Evolutionary conservation across 2,797 vertebrate genomes (phyloP), one percentile per base, ranked within the genome.

Genomic region (Heliangelus exortis): DNA sequence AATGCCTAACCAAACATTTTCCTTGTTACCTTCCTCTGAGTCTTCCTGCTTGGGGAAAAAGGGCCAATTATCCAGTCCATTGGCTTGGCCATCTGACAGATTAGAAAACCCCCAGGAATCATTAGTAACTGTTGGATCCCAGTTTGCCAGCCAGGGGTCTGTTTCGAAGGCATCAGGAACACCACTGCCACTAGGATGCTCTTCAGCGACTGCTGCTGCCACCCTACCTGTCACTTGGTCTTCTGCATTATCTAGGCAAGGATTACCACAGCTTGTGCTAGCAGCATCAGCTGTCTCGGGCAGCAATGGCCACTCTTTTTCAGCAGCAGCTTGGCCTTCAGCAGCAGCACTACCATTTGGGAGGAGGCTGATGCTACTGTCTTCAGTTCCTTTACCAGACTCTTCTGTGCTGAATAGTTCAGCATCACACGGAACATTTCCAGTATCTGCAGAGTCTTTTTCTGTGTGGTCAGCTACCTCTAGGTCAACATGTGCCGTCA

Each of bases 91-190:
- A 81, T 97, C 96, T 92, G 96, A 80, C 62, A 92, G 89, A 93
- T 89, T 89, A 96, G 96, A 94, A 89, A 97, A 96, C 12, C 90
- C 95, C 94, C 97, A 97, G 47, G 95, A 89, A 92, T 97, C 92
- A 80, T 58, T 94, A 95, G 65, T 97, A 85, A 96, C 88, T 81
- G 92, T 93, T 51, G 97, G 97, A 93, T 98, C 97, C 97, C 98
- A 98, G 81, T 93, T 95, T 79, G 95, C 93, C 81, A 97, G 92
- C 96, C 98, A 98, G 78, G 97, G 97, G 41, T 98, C 98, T 53
- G 89, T 80, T 93, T 97, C 96, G 96, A 96, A 96, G 65, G 82
- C 88, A 93, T 88, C 91, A 57, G 93, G 80, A 88, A 94, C 73
- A 76, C 54, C 93, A 96, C 71, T 53, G 59, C 41, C 59, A 89